Percentiles rank a stretch among this genome's conserved stretches.
Conservation (phyloP, 2,888 invertebrate species). For the Fissipunctia ypsillon region DNA sequence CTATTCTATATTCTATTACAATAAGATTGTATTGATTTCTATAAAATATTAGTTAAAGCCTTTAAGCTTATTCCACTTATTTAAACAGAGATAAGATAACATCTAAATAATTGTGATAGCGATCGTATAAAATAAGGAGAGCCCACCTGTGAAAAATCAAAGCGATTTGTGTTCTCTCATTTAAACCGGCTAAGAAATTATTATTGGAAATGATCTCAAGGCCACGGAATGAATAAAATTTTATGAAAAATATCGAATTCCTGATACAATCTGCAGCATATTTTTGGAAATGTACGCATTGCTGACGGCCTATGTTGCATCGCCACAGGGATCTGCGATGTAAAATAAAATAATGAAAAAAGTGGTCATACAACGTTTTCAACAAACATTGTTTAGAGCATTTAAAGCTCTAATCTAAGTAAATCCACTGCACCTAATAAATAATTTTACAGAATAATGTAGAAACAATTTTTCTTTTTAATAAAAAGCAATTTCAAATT, state of each 20-base stretch:
- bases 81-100: not conserved
- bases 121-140: not conserved
- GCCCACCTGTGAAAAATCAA: slow-evolving; percentile 30
- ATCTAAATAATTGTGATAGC: not conserved
- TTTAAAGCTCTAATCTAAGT: not conserved
- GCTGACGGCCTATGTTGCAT: not conserved
- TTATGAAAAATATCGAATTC: slow-evolving; percentile 43
- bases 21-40: not conserved
- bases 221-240: slow-evolving; percentile 9
- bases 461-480: not conserved
- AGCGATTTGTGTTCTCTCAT: slow-evolving; percentile 8
- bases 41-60: not conserved
- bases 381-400: not conserved
- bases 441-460: not conserved
- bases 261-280: slow-evolving; percentile 25
- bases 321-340: not conserved
- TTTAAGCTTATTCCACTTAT: not conserved
- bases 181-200: slow-evolving; percentile 30
- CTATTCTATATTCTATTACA: not conserved
- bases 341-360: not conserved
- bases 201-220: slow-evolving; percentile 43
- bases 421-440: not conserved
- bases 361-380: too few species aligned
- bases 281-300: slow-evolving; percentile 35
- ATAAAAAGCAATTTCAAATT: too few species aligned